Evolutionary conservation across 1,140 invertebrate genomes (phyloP).

Genomic region (Liolophura sinensis): DNA sequence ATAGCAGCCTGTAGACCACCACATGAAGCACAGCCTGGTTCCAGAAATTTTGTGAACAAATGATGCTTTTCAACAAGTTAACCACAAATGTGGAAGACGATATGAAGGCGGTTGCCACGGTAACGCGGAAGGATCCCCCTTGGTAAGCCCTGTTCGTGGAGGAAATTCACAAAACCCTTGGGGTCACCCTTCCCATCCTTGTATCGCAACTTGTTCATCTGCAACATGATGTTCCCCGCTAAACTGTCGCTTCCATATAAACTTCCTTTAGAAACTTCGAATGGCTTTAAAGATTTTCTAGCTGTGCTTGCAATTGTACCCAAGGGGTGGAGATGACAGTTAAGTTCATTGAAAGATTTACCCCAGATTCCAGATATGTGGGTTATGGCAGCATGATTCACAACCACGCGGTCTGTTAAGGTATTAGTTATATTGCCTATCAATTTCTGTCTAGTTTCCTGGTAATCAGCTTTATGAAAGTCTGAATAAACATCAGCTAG

Average conservation of each 20-base stretch:
- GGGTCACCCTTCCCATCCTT: conserved; percentile 24
- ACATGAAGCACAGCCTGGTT: neutral
- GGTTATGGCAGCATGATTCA: conserved; percentile 10
- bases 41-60: neutral
- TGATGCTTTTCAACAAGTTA: conserved; percentile 7
- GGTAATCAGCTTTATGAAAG: conserved; percentile 1
- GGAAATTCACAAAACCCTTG: conserved; percentile 11
- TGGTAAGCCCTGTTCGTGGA: conserved; percentile 3
- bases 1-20: conserved; percentile 8
- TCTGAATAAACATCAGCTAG: conserved; percentile 8
- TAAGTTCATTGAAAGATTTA: conserved; percentile 12
- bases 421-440: conserved; percentile 14
- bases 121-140: conserved; percentile 13
- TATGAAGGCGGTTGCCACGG: conserved; percentile 18
- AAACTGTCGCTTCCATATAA: conserved; percentile 10
- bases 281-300: neutral
- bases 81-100: conserved; percentile 18
- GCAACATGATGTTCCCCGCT: conserved; percentile 3
- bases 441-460: neutral
- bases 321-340: conserved; percentile 18
- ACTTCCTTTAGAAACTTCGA: conserved; percentile 5
- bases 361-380: conserved; percentile 1
- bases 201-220: conserved; percentile 18
- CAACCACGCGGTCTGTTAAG: conserved; percentile 13
- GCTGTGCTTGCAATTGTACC: conserved; percentile 11